Base-by-base conservation (phyloP, 2,888 invertebrate genomes). In the Scrobipalpa atriplicella region DNA sequence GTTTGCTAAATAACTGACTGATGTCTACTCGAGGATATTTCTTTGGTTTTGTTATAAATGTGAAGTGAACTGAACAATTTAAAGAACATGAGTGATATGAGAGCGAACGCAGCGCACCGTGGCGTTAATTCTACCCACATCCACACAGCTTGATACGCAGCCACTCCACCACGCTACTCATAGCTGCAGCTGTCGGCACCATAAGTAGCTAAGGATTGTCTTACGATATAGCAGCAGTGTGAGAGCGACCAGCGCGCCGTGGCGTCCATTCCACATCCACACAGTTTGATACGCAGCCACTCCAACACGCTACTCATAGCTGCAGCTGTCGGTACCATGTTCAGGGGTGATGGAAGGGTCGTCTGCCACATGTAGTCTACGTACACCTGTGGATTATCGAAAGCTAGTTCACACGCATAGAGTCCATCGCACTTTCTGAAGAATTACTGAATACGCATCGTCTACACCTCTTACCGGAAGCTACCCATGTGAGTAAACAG, bases 361-460 rank as follows among this genome's bases (percentile, higher is more conserved):
- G 95, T 94, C 73, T 95, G 95, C 69, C 94, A 89, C 93, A 96
- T 96, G 80, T 95, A 96, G 78, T 95, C 94, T 73, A 96, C 85
- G 90, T 96, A 96, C 66, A 96, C 94, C 87, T 87, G 73, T 1
- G 16, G 43, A 43, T 43, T 13, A 43, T 43, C 2, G 47, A 16
- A n/a, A 47, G 10, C n/a, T n/a, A n/a, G 47, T 47, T n/a, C 8
- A 2, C n/a, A 3, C 16, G 1, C 6, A 6, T 1, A 7, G n/a
- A 16, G 29, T 29, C 29, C 29, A 29, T 29, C 29, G n/a, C n/a
- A n/a, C n/a, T n/a, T n/a, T n/a, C 29, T 29, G 29, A 29, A 3
- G 29, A 29, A 29, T 29, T 3, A 29, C 29, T 29, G 29, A 29
- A 29, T 29, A 29, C 29, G 29, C 29, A 29, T 29, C 29, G 5